Percentiles rank a stretch among this genome's conserved stretches.
These are phyloP conservation scores for Gnathonemus echidnorhynchus DNA, from an alignment of 2,113 vertebrate genomes.

Conservation along the genomic window DNA sequence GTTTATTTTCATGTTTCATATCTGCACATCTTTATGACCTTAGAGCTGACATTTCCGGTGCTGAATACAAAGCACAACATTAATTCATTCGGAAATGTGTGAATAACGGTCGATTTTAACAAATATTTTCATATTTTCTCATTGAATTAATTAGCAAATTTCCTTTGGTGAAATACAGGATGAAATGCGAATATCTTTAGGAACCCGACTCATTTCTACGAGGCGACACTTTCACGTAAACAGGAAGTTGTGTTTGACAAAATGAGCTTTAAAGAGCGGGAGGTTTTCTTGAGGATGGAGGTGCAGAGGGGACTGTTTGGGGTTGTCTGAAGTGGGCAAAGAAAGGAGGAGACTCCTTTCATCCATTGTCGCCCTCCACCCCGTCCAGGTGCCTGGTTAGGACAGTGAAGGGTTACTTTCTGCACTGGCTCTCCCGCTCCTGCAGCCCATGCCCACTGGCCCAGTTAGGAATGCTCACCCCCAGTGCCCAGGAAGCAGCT, in stretches of 20 bases:
- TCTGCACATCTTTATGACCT: not conserved
- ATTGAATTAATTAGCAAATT: slow-evolving; percentile 2
- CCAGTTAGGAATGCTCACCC: not conserved
- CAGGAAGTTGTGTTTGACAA: not conserved
- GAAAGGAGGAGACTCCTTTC: not conserved
- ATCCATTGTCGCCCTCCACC: not conserved
- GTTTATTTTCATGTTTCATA: not conserved
- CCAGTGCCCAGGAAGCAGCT: slow-evolving; percentile 9
- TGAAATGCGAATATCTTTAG: not conserved
- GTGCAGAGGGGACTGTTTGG: not conserved
- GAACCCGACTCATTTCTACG: not conserved
- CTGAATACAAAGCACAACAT: not conserved
- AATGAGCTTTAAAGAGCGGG: not conserved
- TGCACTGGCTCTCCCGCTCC: not conserved
- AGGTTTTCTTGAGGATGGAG: not conserved
- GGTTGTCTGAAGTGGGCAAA: not conserved
- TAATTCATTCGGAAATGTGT: not conserved
- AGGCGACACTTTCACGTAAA: not conserved
- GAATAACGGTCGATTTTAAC: not conserved
- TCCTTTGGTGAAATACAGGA: not conserved
- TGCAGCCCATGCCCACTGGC: not conserved
- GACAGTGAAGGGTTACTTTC: slow-evolving; percentile 23
- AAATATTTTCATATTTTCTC: not conserved
- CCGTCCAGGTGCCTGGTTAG: not conserved
- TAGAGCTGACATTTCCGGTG: not conserved